phyloP scores from a whole-genome alignment of 2,113 vertebrate species.

The Silurus glanis region DNA sequence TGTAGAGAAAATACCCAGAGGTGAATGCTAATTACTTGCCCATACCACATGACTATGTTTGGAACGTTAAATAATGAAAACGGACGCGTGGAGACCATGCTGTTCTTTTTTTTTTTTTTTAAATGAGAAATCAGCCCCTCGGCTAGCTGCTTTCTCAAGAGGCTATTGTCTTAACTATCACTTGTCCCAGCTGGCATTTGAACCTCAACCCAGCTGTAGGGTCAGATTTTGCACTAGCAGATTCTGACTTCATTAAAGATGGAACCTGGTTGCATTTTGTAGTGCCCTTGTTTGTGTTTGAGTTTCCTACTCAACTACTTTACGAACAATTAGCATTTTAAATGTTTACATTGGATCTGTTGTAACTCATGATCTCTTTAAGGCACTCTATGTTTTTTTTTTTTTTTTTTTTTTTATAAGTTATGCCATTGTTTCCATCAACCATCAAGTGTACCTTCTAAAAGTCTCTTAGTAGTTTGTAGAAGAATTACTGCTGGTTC shows the following conservation, averaged over 20 bases:
- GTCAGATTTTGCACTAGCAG: neutral
- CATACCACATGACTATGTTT: neutral
- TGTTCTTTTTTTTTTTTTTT: neutral
- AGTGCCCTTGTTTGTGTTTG: neutral
- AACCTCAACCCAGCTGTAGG: neutral
- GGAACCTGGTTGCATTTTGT: neutral
- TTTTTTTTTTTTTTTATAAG: neutral
- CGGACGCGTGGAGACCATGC: neutral
- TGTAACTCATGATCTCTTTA: neutral
- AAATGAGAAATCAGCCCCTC: constrained; percentile 1
- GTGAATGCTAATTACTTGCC: constrained; percentile 22
- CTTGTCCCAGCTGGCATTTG: constrained; percentile 1
- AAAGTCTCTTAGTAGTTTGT: neutral
- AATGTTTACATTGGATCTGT: neutral
- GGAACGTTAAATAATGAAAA: constrained; percentile 6
- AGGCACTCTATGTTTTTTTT: neutral
- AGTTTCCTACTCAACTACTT: neutral
- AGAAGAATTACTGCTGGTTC: neutral
- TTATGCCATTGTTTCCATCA: no score
- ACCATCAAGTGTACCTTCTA: no score
- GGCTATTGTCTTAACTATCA: constrained; percentile 5
- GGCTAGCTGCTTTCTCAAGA: constrained; percentile 6
- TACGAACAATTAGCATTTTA: neutral
- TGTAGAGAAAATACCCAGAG: constrained; percentile 21
- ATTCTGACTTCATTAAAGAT: neutral